A percentile compares a stretch with the other conserved stretches of the same genome.
phyloP scores from a whole-genome alignment of 2,113 vertebrate genomes.

The Microcebus jonahi region DNA sequence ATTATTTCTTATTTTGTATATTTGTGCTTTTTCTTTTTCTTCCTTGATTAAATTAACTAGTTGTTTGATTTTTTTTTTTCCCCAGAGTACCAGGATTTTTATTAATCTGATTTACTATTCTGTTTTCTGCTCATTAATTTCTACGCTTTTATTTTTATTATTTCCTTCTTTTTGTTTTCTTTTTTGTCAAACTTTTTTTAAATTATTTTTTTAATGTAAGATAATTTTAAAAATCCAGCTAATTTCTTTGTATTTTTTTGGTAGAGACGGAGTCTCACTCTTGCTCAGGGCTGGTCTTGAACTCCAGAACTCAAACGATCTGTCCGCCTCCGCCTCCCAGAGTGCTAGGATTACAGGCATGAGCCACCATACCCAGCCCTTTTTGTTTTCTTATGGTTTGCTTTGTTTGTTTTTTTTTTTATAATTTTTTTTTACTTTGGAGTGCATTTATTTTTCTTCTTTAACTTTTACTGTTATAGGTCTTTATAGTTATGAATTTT shows the following conservation, averaged over 20 bases:
- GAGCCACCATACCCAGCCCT: not conserved
- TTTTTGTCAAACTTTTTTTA: no score
- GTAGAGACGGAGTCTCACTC: no score
- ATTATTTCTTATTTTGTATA: not conserved
- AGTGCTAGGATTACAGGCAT: no score
- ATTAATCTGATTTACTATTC: not conserved
- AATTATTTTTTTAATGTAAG: no score
- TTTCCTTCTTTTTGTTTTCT: not conserved
- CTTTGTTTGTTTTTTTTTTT: not conserved
- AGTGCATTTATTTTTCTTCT: slow-evolving; percentile 24
- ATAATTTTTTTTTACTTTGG: not conserved
- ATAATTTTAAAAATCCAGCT: no score
- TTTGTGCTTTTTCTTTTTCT: not conserved
- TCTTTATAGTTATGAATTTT: not conserved
- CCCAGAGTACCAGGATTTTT: not conserved
- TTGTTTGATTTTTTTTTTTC: not conserved
- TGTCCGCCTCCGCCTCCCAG: no score
- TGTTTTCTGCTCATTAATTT: not conserved
- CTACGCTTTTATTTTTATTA: not conserved
- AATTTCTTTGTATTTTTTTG: no score
- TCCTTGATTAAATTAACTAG: not conserved
- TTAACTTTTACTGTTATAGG: not conserved
- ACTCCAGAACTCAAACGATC: no score
- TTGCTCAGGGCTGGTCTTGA: no score
- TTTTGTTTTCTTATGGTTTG: not conserved